Evolutionary conservation across 2,113 vertebrate species (phyloP), one percentile per base, ranked within the genome.

Genomic region (Macroglossus sobrinus): DNA sequence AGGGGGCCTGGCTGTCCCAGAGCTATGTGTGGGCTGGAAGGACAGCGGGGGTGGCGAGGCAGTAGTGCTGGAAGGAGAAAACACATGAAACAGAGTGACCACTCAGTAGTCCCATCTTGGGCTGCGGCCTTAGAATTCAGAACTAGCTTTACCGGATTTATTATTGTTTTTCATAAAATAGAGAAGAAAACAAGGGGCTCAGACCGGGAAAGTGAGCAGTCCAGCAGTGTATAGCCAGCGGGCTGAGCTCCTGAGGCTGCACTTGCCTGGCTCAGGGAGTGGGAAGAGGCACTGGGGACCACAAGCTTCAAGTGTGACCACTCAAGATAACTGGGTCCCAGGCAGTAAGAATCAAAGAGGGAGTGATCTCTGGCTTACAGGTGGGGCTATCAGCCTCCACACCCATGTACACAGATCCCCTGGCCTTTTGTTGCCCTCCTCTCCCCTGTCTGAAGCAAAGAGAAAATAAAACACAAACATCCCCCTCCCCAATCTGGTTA

Each of bases 1-100:
- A 4, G 98, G 98, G 66, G 99, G 98, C 71, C 99, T 99, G 96
- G 99, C 98, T 0, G 99, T 99, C 96, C 99, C 98, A 6, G 99
- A 99, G 94, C 99, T 98, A 5, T 99, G 99, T 30, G 99, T 99
- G 97, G 99, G 99, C 98, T 99, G 99, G 84, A 99, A 93, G 16
- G 98, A 99, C 90, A 99, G 96, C 0, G 98, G 99, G 1, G 98
- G 98, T 59, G 99, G 99, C 28, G 98, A 98, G 0, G 99, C 98
- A 6, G 99, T 99, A 8, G 99, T 99, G 97, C 99, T 99, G 86
- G 19, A 96, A 96, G 38, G 95, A 98, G 97, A 96, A 97, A 90
- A 96, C 15, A 76, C 4, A 80, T 0, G 18, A 72, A 66, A 57
- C 21, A 38, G 66, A 55, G 72, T 13, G 21, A 68, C n/a, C 0